Conservation (phyloP, 2,797 vertebrate species). For the Sphaeramia orbicularis region DNA sequence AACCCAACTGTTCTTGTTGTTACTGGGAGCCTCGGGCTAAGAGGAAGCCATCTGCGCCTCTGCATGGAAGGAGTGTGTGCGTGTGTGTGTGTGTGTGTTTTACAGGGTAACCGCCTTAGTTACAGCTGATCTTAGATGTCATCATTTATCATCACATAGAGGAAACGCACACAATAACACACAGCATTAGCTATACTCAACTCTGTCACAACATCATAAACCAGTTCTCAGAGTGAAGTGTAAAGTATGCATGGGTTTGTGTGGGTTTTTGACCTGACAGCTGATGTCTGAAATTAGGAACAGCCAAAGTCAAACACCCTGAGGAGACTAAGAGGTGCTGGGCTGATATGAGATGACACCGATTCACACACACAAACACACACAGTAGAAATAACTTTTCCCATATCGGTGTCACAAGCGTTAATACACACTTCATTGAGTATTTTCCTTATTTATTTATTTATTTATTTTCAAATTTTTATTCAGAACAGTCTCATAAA, state of each 20-base stretch:
- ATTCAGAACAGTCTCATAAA: too few relatives aligned
- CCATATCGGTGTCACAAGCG: constrained; percentile 20
- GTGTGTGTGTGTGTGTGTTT: constrained; percentile 7
- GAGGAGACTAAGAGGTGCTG: constrained; percentile 49
- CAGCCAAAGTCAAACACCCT: constrained; percentile 47
- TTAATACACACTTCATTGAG: neutral
- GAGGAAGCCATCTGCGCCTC: constrained; percentile 56
- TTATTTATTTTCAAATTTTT: too few relatives aligned
- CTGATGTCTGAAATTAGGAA: constrained; percentile 66
- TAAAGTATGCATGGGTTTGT: neutral
- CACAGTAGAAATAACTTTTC: constrained; percentile 2
- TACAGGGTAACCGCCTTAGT: constrained; percentile 4
- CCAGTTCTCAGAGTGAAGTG: constrained; percentile 13
- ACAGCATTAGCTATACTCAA: neutral
- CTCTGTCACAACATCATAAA: constrained; percentile 15
- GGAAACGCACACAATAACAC: neutral
- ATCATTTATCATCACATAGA: constrained; percentile 23
- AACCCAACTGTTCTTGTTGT: constrained; percentile 51
- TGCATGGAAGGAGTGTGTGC: constrained; percentile 25
- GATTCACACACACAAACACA: constrained; percentile 20
- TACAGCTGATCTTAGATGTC: constrained; percentile 35
- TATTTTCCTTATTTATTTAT: too few relatives aligned
- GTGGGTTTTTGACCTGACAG: constrained; percentile 31
- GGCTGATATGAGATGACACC: constrained; percentile 14
- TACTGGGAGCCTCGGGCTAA: constrained; percentile 55